A percentile compares a stretch with the other conserved stretches of the same genome.
Conservation (phyloP, 2,888 invertebrate species). For the Pyrgus malvae region DNA sequence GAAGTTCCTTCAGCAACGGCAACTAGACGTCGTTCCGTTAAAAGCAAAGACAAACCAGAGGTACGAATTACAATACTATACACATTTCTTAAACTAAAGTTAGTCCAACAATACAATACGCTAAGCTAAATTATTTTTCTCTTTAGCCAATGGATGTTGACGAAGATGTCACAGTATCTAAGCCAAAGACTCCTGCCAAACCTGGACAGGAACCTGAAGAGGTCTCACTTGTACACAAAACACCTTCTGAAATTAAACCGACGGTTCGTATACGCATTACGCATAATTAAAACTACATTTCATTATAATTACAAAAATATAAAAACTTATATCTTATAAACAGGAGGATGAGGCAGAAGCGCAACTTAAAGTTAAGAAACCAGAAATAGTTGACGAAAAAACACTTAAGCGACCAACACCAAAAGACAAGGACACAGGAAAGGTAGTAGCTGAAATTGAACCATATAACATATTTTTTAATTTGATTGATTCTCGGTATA, state of each 20-base stretch:
- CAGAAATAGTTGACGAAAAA: constrained; percentile 71
- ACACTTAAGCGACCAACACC: constrained; percentile 68
- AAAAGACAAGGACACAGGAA: constrained; percentile 53
- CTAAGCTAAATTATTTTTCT: constrained; percentile 14
- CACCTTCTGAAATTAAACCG: constrained; percentile 69
- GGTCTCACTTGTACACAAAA: constrained; percentile 74
- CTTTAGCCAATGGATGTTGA: constrained; percentile 63
- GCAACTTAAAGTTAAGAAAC: constrained; percentile 73
- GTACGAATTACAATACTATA: constrained; percentile 39
- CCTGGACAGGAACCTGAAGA: constrained; percentile 71
- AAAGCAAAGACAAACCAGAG: constrained; percentile 73
- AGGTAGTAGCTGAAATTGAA: constrained; percentile 49
- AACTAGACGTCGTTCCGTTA: constrained; percentile 67
- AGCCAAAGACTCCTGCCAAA: constrained; percentile 64
- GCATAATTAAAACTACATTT: neutral
- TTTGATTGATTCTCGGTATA: constrained; percentile 2
- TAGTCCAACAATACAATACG: neutral
- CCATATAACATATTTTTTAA: constrained; percentile 1
- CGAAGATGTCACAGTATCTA: constrained; percentile 68
- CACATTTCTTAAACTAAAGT: too few relatives aligned
- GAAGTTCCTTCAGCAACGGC: constrained; percentile 54
- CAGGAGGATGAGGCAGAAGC: constrained; percentile 73
- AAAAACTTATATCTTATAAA: neutral
- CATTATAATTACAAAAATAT: neutral
- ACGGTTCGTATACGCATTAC: constrained; percentile 62